Conservation (phyloP, 2,888 invertebrate genomes). For the Lepidochitona cinerea region DNA sequence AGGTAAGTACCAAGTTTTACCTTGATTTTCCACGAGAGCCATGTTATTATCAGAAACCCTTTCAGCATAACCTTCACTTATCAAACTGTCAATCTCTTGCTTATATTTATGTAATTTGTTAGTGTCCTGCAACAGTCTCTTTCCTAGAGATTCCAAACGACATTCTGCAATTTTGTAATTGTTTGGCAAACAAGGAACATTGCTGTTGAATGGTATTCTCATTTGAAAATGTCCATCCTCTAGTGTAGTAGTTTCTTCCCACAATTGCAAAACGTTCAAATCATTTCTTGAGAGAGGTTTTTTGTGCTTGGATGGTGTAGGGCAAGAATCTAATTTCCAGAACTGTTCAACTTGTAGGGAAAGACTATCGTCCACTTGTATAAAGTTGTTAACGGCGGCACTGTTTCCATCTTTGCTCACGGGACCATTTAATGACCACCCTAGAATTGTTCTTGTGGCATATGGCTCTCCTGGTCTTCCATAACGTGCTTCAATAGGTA, state of each 20-base stretch:
- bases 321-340: conserved; percentile 19
- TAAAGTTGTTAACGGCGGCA: conserved; percentile 3
- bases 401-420: not conserved
- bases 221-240: conserved; percentile 16
- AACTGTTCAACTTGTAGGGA: conserved; percentile 84
- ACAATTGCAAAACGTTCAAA: not conserved
- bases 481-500: not conserved
- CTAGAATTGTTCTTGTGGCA: conserved; percentile 16
- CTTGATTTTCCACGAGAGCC: not conserved
- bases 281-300: conserved; percentile 84
- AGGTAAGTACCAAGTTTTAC: conserved; percentile 12
- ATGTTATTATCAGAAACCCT: not conserved
- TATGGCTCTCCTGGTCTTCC: conserved; percentile 11
- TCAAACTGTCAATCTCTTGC: not conserved
- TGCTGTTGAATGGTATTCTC: conserved; percentile 15
- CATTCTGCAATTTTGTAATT: conserved; percentile 1
- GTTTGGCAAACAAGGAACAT: not conserved
- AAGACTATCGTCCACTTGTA: conserved; percentile 79
- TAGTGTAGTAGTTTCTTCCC: not conserved
- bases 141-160: not conserved
- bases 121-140: not conserved
- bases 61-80: not conserved
- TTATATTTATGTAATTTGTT: not conserved
- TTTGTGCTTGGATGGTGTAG: conserved; percentile 79
- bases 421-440: conserved; percentile 24